Evolutionary conservation across 2,888 invertebrate genomes (phyloP).

Genomic region (Agonopterix arenella): DNA sequence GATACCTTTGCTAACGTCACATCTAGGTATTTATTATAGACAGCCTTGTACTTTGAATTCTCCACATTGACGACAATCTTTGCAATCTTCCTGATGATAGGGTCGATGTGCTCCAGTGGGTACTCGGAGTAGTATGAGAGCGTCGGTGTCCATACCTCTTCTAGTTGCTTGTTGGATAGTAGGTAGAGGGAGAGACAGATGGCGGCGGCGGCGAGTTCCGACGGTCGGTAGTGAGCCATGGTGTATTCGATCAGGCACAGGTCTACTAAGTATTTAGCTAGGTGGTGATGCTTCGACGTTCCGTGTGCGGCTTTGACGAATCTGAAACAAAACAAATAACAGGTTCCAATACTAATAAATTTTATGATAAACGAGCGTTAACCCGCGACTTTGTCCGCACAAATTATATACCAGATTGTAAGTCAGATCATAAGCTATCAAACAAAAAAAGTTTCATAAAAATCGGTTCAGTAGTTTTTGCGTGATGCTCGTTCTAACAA

Average conservation of each 20-base stretch:
- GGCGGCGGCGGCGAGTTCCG: constrained; percentile 89
- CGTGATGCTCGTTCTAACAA: no score
- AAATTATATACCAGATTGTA: no score
- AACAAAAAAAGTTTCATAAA: no score
- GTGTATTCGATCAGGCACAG: constrained; percentile 88
- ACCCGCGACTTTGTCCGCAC: no score
- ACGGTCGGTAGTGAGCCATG: constrained; percentile 87
- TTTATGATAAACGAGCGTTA: no score
- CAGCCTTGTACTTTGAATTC: constrained; percentile 82
- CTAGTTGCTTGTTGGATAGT: constrained; percentile 67
- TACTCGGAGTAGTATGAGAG: constrained; percentile 88
- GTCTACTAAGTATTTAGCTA: constrained; percentile 95
- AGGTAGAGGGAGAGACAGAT: constrained; percentile 82
- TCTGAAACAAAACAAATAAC: constrained; percentile 40
- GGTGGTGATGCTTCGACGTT: constrained; percentile 79
- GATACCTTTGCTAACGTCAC: constrained; percentile 80
- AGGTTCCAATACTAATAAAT: no score
- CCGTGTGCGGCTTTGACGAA: constrained; percentile 79
- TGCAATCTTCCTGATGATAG: constrained; percentile 83
- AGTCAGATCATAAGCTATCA: no score
- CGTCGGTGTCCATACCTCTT: constrained; percentile 83
- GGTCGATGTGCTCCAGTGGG: constrained; percentile 79
- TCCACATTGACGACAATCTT: constrained; percentile 81
- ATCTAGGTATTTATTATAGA: constrained; percentile 80
- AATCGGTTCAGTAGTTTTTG: no score